Evolutionary conservation across 64 coral and sea anemone species (phyloP).

Genomic region (Stichodactyla helianthus): DNA sequence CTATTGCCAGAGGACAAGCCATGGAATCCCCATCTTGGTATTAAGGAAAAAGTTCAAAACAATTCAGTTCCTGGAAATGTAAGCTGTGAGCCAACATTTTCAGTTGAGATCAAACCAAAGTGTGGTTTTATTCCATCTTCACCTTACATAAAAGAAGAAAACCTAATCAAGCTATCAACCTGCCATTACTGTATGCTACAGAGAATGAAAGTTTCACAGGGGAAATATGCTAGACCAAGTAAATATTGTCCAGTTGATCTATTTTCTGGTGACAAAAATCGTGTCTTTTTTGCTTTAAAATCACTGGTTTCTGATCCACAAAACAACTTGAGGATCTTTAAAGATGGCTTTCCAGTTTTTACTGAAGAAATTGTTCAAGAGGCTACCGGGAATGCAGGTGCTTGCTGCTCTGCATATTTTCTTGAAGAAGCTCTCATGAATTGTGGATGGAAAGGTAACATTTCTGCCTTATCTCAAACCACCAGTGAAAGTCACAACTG

Average conservation of each 20-base stretch:
- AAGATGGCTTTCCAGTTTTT: slow-evolving; percentile 59
- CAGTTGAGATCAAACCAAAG: slow-evolving; percentile 88
- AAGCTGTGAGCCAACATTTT: slow-evolving; percentile 47
- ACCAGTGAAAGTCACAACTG: not conserved
- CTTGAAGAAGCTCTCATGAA: not conserved
- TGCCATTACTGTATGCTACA: slow-evolving; percentile 89
- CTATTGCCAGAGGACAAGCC: slow-evolving; percentile 20
- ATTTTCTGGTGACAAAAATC: slow-evolving; percentile 53
- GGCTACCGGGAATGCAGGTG: not conserved
- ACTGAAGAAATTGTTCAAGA: slow-evolving; percentile 53
- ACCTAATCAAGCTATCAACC: slow-evolving; percentile 27
- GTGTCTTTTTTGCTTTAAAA: slow-evolving; percentile 61
- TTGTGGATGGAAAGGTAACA: not conserved
- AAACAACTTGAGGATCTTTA: slow-evolving; percentile 82
- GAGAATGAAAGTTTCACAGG: slow-evolving; percentile 64
- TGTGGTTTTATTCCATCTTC: slow-evolving; percentile 76
- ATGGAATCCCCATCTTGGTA: not conserved
- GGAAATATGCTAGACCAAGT: slow-evolving; percentile 67
- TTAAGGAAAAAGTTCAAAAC: not conserved
- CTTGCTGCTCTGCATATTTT: slow-evolving; percentile 7
- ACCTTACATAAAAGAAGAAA: slow-evolving; percentile 31
- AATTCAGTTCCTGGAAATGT: not conserved
- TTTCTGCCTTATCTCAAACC: not conserved
- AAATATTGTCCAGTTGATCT: slow-evolving; percentile 76
- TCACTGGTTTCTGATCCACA: slow-evolving; percentile 66